Base-by-base conservation (phyloP, 2,888 invertebrate species). In the Nematopogon swammerdamellus region DNA sequence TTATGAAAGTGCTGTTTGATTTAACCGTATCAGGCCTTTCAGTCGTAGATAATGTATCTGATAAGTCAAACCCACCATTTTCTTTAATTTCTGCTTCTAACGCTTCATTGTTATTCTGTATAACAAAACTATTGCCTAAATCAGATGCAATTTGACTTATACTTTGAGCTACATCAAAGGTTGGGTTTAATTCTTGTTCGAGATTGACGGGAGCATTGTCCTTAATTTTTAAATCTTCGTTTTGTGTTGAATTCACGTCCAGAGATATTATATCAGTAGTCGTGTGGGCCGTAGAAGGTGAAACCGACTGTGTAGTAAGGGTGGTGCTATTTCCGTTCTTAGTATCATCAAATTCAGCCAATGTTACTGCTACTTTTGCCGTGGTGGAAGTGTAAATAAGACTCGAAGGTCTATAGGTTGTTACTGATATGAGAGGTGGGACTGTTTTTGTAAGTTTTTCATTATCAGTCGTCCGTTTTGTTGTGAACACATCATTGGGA, bases 61-160 rank as follows among this genome's bases (percentile, higher is more conserved):
- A 67, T 54, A 75, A 76, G 49, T 74, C 73, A 47, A 74, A 65
- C 52, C 74, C 74, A 52, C 70, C 44, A 54, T 67, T 70, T 64
- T 79, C 76, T 59, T 80, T 80, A 51, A 77, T 77, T 59, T 77
- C 76, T 52, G 61, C 60, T 48, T 76, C 74, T 50, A 70, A 54
- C 56, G 74, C 57, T 55, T 68, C 65, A 45, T 61, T 69, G 2
- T 68, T 58, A 17, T 75, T 74, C 44, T 75, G 71, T 20, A 71
- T 56, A 45, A 75, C 70, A 54, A 68, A 74, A 50, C 61, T 68
- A 44, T 63, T 63, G 25, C 73, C 76, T 19, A 80, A 63, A 58
- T 80, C 79, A 2, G 76, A 76, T 49, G 80, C 76, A 56, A 80
- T 80, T 65, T 80, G 79, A 55, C 77, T 80, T 45, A 80, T 71